Evolutionary conservation across 2,113 vertebrate species (phyloP).

Genomic region (Megaceryle maxima): DNA sequence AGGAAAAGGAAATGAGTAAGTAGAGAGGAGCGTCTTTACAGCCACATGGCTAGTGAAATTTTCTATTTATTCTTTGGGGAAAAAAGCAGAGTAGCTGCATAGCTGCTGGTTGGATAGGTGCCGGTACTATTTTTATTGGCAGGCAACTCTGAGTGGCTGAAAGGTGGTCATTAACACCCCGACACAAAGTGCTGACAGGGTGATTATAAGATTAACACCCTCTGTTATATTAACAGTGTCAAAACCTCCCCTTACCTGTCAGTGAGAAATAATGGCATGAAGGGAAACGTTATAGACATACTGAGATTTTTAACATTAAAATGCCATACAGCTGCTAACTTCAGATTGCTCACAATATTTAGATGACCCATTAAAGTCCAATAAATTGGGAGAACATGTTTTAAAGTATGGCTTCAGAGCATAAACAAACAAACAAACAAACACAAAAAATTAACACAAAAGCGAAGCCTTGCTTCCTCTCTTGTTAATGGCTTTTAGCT

Average conservation of each 20-base stretch:
- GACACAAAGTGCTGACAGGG: conserved; percentile 77
- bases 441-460: background rate
- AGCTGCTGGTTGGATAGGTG: conserved; percentile 65
- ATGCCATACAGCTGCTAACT: background rate
- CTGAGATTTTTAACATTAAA: conserved; percentile 12
- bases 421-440: background rate
- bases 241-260: conserved; percentile 75
- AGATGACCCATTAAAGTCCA: background rate
- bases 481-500: background rate
- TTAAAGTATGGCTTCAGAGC: background rate
- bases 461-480: background rate
- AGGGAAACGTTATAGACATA: conserved; percentile 40
- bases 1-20: background rate
- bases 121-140: conserved; percentile 76
- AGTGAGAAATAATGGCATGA: conserved; percentile 65
- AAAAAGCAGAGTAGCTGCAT: conserved; percentile 24
- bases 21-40: background rate
- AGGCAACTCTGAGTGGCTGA: conserved; percentile 72
- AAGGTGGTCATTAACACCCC: conserved; percentile 80
- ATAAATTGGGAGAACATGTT: background rate
- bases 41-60: background rate
- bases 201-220: conserved; percentile 82
- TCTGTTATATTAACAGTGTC: conserved; percentile 70
- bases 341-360: background rate
- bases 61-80: conserved; percentile 28